Base-by-base conservation (phyloP, 2,113 vertebrate species). In the Hypomesus transpacificus region DNA sequence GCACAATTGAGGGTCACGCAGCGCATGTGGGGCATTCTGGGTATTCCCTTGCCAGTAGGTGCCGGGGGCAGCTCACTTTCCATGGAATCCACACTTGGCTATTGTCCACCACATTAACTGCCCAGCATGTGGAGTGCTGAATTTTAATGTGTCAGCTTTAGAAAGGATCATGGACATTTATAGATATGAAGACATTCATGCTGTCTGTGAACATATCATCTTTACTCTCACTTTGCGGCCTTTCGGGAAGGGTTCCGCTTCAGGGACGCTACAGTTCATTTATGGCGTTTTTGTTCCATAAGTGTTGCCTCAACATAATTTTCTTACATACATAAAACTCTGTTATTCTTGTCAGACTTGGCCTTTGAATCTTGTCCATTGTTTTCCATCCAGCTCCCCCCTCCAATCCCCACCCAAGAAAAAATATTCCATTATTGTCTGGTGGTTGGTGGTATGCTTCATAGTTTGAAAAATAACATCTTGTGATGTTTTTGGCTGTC, bases 1-100 rank as follows among this genome's bases (percentile, higher is more conserved):
- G 87, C 82, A 84, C 81, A 86, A 83, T 79, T 78, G 77, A 59
- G 74, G 76, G 85, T 81, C 85, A 75, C 75, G 74, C 84, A 82
- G 84, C 81, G 78, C 75, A 71, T 65, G 79, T 72, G 71, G 73
- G 80, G 76, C 69, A 82, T 84, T 87, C 87, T 76, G 81, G 80
- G 69, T 77, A 82, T 81, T 87, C 83, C 79, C 86, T 66, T 65
- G 74, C 56, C 76, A 66, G 65, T 14, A 80, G 68, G 63, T 59
- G 66, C 77, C 58, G 46, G 0, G 68, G 70, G 67, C 70, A 18
- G 79, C 63, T 81, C 82, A 68, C 81, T 82, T 89, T 81, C 78
- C 75, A 86, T 70, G 70, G 74, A 80, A 79, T 84, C 74, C 51
- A 73, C 64, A 76, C 76, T 89, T 88, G 85, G 82, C 85, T 80